These are phyloP conservation scores for Tychaedon coryphoeus DNA, from an alignment of 2,113 vertebrate species.

Conservation along the genomic window DNA sequence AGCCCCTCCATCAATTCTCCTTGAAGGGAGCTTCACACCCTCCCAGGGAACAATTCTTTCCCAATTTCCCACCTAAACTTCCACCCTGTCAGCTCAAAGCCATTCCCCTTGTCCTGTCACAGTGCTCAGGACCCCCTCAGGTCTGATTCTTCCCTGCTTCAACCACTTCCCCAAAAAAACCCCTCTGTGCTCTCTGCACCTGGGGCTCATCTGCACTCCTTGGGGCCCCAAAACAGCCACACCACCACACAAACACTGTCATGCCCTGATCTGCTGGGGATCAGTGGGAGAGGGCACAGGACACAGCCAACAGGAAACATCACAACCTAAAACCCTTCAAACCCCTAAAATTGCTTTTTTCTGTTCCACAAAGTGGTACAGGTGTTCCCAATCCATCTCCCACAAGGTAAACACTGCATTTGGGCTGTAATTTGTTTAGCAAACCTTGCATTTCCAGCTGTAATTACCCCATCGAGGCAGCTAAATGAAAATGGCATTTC, in stretches of 20 bases:
- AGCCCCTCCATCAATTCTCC: neutral
- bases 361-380: neutral
- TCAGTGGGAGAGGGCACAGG: neutral
- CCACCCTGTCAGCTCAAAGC: neutral
- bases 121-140: neutral
- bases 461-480: constrained; percentile 11
- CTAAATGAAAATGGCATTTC: neutral
- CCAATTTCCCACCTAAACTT: neutral
- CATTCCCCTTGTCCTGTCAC: neutral
- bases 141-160: neutral
- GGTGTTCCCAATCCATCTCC: neutral
- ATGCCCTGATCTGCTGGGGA: neutral
- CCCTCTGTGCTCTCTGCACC: neutral
- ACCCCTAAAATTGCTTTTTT: neutral
- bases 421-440: neutral
- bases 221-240: neutral
- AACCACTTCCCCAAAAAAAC: neutral
- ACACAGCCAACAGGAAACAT: neutral
- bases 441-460: neutral
- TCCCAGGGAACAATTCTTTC: fast-evolving
- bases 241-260: neutral
- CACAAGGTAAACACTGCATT: neutral
- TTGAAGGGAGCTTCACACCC: neutral
- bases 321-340: neutral
- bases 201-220: neutral